Conservation (phyloP, 2,888 invertebrate genomes). For the Gnatocerus cornutus region DNA sequence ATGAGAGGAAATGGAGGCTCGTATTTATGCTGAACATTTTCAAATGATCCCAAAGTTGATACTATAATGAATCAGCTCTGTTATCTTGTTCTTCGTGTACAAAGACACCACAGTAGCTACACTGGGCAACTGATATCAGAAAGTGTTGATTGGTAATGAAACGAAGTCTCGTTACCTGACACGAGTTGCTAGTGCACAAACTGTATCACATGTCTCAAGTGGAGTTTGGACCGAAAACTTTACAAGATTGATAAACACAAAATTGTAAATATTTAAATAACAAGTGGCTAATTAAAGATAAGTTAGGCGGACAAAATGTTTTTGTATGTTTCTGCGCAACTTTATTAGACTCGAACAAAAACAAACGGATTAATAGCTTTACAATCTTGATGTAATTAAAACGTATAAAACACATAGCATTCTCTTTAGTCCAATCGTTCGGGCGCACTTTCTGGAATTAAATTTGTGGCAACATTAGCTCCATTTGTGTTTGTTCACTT, state of each 20-base stretch:
- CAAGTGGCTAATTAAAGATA: conserved; percentile 17
- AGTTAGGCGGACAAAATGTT: neutral
- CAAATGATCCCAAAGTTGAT: conserved; percentile 5
- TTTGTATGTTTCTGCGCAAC: neutral
- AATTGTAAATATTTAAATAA: conserved; percentile 12
- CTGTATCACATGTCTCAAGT: conserved; percentile 2
- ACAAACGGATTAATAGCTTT: conserved; percentile 26
- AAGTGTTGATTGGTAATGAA: conserved; percentile 19
- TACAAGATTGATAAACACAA: neutral
- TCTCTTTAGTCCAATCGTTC: neutral
- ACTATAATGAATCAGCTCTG: conserved; percentile 1
- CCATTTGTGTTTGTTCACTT: neutral
- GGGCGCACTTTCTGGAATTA: neutral
- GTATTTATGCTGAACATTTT: conserved; percentile 9
- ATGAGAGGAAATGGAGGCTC: neutral
- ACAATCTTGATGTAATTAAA: conserved; percentile 27
- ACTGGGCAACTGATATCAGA: conserved; percentile 4
- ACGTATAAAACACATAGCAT: conserved; percentile 6
- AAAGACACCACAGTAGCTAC: neutral
- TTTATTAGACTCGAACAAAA: conserved; percentile 5
- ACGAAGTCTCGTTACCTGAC: conserved; percentile 18
- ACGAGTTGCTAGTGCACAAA: neutral
- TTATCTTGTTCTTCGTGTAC: neutral
- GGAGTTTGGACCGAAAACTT: too few relatives aligned
- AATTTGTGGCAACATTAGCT: neutral